These are phyloP conservation scores for Pemphigus obesinymphae DNA, from an alignment of 1,140 invertebrate species.

Conservation along the genomic window DNA sequence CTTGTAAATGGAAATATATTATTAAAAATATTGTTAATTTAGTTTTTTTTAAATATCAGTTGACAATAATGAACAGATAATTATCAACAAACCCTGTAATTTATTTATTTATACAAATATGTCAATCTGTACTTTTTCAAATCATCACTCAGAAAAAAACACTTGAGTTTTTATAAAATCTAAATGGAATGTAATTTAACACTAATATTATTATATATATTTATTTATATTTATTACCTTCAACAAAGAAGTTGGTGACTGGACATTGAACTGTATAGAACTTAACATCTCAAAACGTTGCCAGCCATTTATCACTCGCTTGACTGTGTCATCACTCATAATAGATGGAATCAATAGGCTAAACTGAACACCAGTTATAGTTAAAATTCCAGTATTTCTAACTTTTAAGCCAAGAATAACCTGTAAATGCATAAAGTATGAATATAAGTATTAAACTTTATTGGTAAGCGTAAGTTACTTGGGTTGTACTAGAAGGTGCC, in stretches of 20 bases:
- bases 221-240: constrained; percentile 11
- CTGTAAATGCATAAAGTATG: neutral
- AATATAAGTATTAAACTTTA: neutral
- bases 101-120: no score
- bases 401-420: constrained; percentile 20
- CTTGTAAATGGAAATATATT: no score
- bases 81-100: no score
- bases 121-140: no score
- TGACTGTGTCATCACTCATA: constrained; percentile 3
- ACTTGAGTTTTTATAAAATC: no score
- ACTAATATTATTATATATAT: neutral
- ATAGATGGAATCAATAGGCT: constrained; percentile 4
- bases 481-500: constrained; percentile 33
- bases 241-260: constrained; percentile 17
- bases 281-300: constrained; percentile 21
- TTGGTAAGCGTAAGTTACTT: neutral
- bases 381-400: neutral
- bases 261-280: constrained; percentile 11
- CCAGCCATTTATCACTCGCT: constrained; percentile 29
- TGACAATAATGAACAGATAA: no score
- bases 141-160: no score
- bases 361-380: constrained; percentile 26
- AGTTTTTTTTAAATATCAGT: no score
- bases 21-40: no score
- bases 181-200: no score